Base-by-base conservation (phyloP, 2,888 invertebrate genomes). In the Aquatica leii region DNA sequence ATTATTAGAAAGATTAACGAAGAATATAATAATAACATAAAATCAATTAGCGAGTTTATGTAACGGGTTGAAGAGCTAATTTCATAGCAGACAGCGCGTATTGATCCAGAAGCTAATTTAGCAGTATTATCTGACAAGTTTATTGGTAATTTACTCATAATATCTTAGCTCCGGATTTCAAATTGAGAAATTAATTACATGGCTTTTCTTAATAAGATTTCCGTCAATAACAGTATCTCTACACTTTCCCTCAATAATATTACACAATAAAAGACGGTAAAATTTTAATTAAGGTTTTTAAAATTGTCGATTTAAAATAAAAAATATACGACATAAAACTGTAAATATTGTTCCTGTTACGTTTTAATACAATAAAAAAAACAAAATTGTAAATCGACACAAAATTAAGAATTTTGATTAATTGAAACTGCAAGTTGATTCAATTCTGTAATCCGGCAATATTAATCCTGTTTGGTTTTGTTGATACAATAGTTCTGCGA, bases 141-240 rank as follows among this genome's bases (percentile, higher is more conserved):
- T 73, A 73, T 74, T 71, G 73, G 69, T 73, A 73, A 73, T 73
- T 72, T 70, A 73, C 71, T 73, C 71, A 67, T 72, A 73, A 73
- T 70, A 71, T 68, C 71, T 68, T 65, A 66, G 60, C 63, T 67
- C 62, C 66, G 43, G 69, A 66, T 67, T 70, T 70, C 69, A 59
- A 63, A 66, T 57, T 61, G 67, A 62, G 69, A 70, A 70, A 70
- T 70, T 70, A 70, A 70, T 70, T 70, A 69, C 67, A 64, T 61
- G 60, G 52, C 54, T 64, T 46, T 60, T 61, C 61, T 68, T 66
- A 68, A 68, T 68, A 68, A 68, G 64, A 64, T 66, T 61, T 57
- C 59, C 61, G 59, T 66, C 62, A 59, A 55, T 56, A 60, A 49
- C 63, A 65, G 65, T 58, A 55, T 54, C 63, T 56, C 65, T 61